Evolutionary conservation across 2,888 invertebrate species (phyloP), one percentile per base, ranked within the genome.

Genomic region (Xestia rhomboidea): DNA sequence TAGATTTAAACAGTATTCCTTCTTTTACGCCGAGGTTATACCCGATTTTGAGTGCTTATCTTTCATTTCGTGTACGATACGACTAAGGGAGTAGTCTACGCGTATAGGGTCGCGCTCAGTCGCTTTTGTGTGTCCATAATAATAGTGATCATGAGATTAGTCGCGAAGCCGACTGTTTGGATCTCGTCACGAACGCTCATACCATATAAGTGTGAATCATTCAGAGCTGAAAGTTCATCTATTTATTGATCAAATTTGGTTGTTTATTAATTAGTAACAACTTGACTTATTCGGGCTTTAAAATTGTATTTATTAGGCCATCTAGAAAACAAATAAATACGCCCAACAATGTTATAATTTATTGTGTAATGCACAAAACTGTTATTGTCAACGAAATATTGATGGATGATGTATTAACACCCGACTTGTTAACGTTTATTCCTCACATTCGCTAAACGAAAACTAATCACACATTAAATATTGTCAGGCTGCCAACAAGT

Each of bases 401-500:
- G 87, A 89, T 85, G 86, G 82, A 83, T 81, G 75, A 77, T 76
- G 77, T 85, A 82, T 85, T 81, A 86, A 82, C 85, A 85, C 46
- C 77, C 49, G n/a, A 75, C 72, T 76, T 84, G 79, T 83, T 84
- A 84, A 81, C 83, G 81, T 81, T 71, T 81, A 78, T 85, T 83
- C 69, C 75, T 79, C 83, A 71, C 83, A 70, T 80, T 73, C 76
- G 68, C 78, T 84, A 81, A 82, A 84, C 77, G 69, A 68, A 44
- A 73, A 73, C 83, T 82, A 85, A 89, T 87, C 85, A 70, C 82
- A 88, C 73, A 80, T 86, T 71, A 78, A 84, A 85, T 80, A 81
- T 87, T 89, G 88, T 88, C 89, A 89, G 66, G 77, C 72, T 89
- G 89, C 89, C 89, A 89, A 85, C 82, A 60, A 79, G 73, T 81